Percentiles rank a stretch among this genome's conserved stretches.
Conservation (phyloP, 2,113 vertebrate genomes). For the Thamnophis sirtalis region DNA sequence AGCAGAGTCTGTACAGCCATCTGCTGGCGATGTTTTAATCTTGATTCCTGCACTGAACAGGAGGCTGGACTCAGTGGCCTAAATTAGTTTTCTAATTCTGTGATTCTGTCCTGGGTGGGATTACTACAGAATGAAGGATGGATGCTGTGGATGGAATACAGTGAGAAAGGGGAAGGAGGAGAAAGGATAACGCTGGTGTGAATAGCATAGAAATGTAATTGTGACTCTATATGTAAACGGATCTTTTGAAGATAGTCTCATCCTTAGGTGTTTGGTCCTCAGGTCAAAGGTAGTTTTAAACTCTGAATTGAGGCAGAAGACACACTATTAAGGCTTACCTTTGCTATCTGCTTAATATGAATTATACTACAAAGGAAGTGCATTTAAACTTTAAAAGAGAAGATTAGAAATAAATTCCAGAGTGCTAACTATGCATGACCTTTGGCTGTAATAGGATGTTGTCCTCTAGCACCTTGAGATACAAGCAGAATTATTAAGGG, state of each 20-base stretch:
- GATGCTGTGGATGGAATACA: not conserved
- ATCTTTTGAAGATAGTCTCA: not conserved
- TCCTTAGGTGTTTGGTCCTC: not conserved
- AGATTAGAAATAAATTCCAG: not conserved
- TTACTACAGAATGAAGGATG: not conserved
- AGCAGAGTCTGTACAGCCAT: not conserved
- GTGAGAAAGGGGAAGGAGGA: not conserved
- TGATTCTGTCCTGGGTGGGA: not conserved
- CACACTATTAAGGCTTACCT: not conserved
- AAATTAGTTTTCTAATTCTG: not conserved
- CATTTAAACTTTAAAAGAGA: not conserved
- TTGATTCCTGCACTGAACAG: not conserved
- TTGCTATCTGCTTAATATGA: not conserved
- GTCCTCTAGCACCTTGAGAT: not conserved
- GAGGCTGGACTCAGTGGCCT: not conserved
- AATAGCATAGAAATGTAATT: not conserved
- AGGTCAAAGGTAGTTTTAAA: not conserved
- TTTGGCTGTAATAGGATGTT: not conserved
- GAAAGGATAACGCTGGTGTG: not conserved
- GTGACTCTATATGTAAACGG: not conserved
- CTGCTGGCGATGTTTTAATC: not conserved
- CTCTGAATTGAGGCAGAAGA: not conserved
- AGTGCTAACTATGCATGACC: not conserved
- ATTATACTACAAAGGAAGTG: not conserved
- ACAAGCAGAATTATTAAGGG: not conserved